Conservation (phyloP, 2,797 vertebrate species). For the Distichodus sexfasciatus region DNA sequence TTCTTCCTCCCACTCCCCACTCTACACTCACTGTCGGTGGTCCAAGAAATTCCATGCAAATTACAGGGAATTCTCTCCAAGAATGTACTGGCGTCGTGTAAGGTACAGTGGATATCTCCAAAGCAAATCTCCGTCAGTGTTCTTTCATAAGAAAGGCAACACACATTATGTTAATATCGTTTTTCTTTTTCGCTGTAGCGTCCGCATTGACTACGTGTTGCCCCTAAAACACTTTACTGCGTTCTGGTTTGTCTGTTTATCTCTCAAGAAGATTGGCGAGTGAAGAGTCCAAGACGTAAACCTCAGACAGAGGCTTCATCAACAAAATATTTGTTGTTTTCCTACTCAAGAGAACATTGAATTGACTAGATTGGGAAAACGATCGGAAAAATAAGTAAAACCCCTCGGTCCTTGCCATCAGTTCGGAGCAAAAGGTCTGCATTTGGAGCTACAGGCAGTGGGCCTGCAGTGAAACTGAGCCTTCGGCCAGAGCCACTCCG, state of each 20-base stretch:
- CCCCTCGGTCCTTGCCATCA: not conserved
- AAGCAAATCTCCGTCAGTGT: not conserved
- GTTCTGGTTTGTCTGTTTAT: not conserved
- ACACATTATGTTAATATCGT: not conserved
- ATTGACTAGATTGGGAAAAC: not conserved
- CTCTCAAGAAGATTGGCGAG: not conserved
- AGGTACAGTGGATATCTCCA: not conserved
- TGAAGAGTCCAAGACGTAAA: not conserved
- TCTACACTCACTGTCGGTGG: constrained; percentile 12
- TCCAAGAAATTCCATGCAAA: constrained; percentile 10
- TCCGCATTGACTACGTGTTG: no score
- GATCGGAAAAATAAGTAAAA: not conserved
- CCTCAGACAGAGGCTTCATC: not conserved
- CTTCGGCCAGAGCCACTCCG: constrained; percentile 44
- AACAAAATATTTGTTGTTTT: not conserved
- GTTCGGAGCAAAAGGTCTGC: not conserved
- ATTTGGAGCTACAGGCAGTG: constrained; percentile 3
- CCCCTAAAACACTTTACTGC: no score
- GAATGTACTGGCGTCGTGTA: not conserved
- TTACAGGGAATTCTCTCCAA: constrained; percentile 38
- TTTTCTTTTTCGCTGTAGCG: not conserved
- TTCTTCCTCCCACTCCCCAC: constrained; percentile 45
- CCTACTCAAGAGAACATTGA: not conserved
- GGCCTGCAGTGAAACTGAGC: no score
- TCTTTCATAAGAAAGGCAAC: not conserved